Base-by-base conservation (phyloP, 2,888 invertebrate genomes). In the Agrochola macilenta region DNA sequence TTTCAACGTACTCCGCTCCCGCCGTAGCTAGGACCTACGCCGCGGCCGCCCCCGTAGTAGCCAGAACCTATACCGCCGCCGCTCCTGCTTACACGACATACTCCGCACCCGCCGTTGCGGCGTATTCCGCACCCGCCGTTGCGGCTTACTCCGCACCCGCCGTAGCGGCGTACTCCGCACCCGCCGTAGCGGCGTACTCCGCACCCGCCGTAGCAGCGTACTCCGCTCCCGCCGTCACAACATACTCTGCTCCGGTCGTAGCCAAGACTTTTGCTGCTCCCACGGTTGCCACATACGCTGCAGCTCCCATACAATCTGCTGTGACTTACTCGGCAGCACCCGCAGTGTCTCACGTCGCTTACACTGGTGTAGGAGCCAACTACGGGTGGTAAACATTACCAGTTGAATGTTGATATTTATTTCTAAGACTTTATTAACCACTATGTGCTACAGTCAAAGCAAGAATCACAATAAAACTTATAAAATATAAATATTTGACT, bases 271-370 rank as follows among this genome's bases (percentile, higher is more conserved):
- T 79, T 91, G 91, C 84, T 91, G 95, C 96, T 63, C 95, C 97
- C 64, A 93, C 96, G 23, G 90, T 94, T 61, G 84, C 91, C 74
- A 89, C 94, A 58, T 87, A 80, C 90, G 91, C 84, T 90, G 93
- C 97, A 75, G 95, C 96, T 70, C 95, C 97, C 70, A 93, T 90
- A 14, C 94, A 80, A 23, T 81, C 83, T n/a, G 89, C 90, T 72
- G 90, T 97, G 52, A 90, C 95, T 63, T 97, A 97, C 93, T 96
- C 96, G 46, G 97, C 97, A 66, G 97, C 97, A 68, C 97, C 97
- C 74, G 96, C 97, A 74, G 97, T 97, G 39, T 97, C 98, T 70
- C 97, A 98, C 92, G 97, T 97, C 86, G 95, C 97, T 84, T 98
- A 97, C 95, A 95, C 97, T 78, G 97, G 97, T 76, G 96, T 97